Percentiles rank a stretch among this genome's conserved stretches.
Evolutionary conservation across 2,888 invertebrate genomes (phyloP).

Genomic region (Caenorhabditis zanzibari): DNA sequence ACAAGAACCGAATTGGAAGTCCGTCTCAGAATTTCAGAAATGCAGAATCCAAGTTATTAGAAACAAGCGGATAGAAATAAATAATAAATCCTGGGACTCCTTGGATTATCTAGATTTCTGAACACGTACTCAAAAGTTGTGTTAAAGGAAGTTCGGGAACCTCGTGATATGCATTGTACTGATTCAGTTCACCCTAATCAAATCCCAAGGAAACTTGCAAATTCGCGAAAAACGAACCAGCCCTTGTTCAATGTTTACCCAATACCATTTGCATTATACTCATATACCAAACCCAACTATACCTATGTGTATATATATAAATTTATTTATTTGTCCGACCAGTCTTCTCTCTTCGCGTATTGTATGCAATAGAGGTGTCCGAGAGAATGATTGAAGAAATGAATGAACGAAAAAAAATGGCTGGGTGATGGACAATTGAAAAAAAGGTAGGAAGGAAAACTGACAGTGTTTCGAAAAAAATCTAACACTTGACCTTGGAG

Average conservation of each 20-base stretch:
- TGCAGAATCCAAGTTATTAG: neutral
- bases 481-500: conserved; percentile 18
- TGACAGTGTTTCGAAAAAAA: conserved; percentile 6
- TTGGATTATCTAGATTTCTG: no score
- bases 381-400: conserved; percentile 29
- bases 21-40: neutral
- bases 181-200: neutral
- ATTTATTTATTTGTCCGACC: conserved; percentile 33
- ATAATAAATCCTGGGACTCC: no score
- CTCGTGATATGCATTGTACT: no score
- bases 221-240: neutral
- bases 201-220: neutral
- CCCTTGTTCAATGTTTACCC: conserved; percentile 19
- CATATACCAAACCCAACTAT: conserved; percentile 31
- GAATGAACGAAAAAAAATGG: conserved; percentile 33
- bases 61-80: no score
- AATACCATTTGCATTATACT: conserved; percentile 42
- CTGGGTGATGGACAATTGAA: conserved; percentile 12
- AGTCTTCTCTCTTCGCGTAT: conserved; percentile 24
- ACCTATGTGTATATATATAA: conserved; percentile 35
- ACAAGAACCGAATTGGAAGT: neutral
- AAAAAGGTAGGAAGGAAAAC: neutral
- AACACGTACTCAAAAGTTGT: no score
- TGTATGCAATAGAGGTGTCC: conserved; percentile 46
- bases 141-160: no score